These are phyloP conservation scores for Margaritifera margaritifera DNA, from an alignment of 2,888 invertebrate species.

Conservation along the genomic window DNA sequence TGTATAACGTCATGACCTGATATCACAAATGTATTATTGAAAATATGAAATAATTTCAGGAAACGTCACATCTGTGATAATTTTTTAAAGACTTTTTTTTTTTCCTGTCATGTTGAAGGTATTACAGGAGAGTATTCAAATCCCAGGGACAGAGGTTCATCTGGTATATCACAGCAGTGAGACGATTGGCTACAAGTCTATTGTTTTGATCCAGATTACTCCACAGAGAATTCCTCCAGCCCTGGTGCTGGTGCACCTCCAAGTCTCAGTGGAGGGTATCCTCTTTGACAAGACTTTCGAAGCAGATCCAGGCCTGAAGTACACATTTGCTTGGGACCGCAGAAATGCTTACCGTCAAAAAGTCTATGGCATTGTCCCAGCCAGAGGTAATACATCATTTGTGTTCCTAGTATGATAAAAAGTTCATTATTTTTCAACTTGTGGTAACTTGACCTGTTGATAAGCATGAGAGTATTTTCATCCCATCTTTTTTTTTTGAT, in stretches of 20 bases:
- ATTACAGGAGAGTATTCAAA: conserved; percentile 94
- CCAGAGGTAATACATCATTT: conserved; percentile 80
- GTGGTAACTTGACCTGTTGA: background rate
- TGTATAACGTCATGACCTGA: too few species aligned
- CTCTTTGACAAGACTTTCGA: conserved; percentile 93
- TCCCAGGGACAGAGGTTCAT: conserved; percentile 94
- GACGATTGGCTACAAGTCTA: conserved; percentile 93
- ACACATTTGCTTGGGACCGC: conserved; percentile 98
- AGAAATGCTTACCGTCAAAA: conserved; percentile 98
- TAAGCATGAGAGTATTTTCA: background rate
- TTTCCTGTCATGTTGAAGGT: conserved; percentile 78
- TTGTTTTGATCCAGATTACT: conserved; percentile 80
- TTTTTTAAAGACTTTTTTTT: background rate
- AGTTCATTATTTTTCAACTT: background rate
- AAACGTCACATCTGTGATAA: too few species aligned
- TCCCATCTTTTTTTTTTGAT: too few species aligned
- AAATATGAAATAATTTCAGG: too few species aligned
- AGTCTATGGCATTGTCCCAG: conserved; percentile 96
- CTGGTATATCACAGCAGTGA: conserved; percentile 96
- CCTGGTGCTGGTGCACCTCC: conserved; percentile 83
- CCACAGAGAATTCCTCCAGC: conserved; percentile 62
- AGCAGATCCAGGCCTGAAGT: conserved; percentile 94
- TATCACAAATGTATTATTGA: too few species aligned
- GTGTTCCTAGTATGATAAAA: background rate
- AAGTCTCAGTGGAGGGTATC: conserved; percentile 92